Percentiles rank a stretch among this genome's conserved stretches.
These are phyloP conservation scores for Andrena marginata DNA, from an alignment of 2,888 invertebrate genomes.

Conservation along the genomic window DNA sequence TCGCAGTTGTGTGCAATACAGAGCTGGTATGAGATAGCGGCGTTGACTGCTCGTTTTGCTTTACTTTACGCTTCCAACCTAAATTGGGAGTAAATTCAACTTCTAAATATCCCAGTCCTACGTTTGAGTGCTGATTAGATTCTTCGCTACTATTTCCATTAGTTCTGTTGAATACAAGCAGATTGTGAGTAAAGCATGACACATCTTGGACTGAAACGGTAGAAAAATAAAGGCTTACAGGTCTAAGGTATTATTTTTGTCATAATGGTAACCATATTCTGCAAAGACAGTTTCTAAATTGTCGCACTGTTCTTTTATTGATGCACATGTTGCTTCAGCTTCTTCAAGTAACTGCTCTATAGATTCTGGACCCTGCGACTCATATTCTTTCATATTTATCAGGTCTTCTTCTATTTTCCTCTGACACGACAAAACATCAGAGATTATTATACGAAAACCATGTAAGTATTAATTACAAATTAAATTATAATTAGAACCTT, in stretches of 20 bases:
- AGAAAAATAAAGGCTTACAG: conserved; percentile 23
- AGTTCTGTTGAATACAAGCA: conserved; percentile 18
- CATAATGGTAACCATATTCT: conserved; percentile 59
- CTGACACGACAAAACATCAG: conserved; percentile 16
- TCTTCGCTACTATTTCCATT: background rate
- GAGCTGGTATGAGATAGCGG: background rate
- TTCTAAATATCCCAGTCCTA: conserved; percentile 1
- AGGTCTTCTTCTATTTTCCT: conserved; percentile 14
- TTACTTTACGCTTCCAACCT: conserved; percentile 39
- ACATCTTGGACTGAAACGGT: background rate
- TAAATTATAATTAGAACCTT: conserved; percentile 9
- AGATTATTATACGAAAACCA: background rate
- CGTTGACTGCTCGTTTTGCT: background rate
- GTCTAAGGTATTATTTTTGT: conserved; percentile 7
- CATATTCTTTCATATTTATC: background rate
- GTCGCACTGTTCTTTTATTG: conserved; percentile 45
- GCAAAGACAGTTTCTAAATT: conserved; percentile 43
- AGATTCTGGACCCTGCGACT: background rate
- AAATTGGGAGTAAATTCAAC: conserved; percentile 51
- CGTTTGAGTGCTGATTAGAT: background rate
- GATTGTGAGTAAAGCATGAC: background rate
- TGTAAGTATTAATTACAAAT: background rate
- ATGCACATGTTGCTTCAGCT: conserved; percentile 21
- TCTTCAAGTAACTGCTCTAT: conserved; percentile 35
- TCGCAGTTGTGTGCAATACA: background rate